phyloP scores from a whole-genome alignment of 2,888 invertebrate genomes.

The Pollenia labialis region DNA sequence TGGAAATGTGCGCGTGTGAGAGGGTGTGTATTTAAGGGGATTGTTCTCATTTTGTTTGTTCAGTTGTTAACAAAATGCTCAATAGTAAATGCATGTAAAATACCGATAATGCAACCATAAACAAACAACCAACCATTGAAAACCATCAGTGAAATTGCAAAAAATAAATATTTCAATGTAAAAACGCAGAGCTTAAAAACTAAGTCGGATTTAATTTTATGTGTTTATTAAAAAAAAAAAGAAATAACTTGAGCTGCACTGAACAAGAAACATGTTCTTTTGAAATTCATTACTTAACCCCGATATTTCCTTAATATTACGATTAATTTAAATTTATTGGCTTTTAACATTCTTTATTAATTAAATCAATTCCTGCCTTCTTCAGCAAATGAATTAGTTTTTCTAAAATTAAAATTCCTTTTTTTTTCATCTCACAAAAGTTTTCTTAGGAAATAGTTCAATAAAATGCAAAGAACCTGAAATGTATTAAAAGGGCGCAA shows the following conservation, averaged over 20 bases:
- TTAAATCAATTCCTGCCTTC: too few species aligned
- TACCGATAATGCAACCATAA: constrained; percentile 58
- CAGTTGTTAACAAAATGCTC: constrained; percentile 52
- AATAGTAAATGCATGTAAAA: constrained; percentile 55
- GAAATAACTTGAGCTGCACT: too few species aligned
- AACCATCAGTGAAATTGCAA: constrained; percentile 51
- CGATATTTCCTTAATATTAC: too few species aligned
- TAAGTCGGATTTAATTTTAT: too few species aligned
- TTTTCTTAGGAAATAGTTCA: neutral
- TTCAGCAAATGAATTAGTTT: too few species aligned
- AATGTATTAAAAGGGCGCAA: neutral
- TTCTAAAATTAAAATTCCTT: too few species aligned
- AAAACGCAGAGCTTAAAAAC: too few species aligned
- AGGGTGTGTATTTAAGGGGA: constrained; percentile 20
- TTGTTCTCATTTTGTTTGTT: constrained; percentile 40
- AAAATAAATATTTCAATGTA: neutral
- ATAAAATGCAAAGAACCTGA: neutral
- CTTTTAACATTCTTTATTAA: too few species aligned
- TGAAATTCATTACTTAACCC: too few species aligned
- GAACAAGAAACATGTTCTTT: too few species aligned
- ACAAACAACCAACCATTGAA: constrained; percentile 42
- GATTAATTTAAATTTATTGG: too few species aligned
- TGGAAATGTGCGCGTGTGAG: neutral
- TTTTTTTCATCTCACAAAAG: neutral
- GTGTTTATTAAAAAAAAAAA: too few species aligned